phyloP scores from a whole-genome alignment of 2,888 invertebrate species.

The Lomographa bimaculata region DNA sequence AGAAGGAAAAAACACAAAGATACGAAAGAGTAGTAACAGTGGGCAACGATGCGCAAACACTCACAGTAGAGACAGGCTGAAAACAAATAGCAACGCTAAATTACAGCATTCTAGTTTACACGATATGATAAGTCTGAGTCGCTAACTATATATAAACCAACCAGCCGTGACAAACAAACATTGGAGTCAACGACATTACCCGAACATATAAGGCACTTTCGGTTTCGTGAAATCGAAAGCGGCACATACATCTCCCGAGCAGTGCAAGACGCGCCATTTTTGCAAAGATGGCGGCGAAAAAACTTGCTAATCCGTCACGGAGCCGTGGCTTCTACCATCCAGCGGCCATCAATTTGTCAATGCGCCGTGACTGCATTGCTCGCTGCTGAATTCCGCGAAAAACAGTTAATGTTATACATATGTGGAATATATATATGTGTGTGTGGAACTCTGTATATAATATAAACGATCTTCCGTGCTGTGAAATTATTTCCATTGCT shows the following conservation, averaged over 20 bases:
- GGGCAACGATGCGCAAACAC: slow-evolving; percentile 52
- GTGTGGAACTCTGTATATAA: no score
- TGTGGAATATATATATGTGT: no score
- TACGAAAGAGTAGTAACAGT: slow-evolving; percentile 53
- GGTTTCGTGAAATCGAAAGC: slow-evolving; percentile 81
- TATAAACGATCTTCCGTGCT: no score
- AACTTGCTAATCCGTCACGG: slow-evolving; percentile 71
- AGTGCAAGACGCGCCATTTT: slow-evolving; percentile 64
- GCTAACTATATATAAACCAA: slow-evolving; percentile 55
- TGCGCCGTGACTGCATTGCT: slow-evolving; percentile 32
- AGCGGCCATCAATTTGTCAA: slow-evolving; percentile 66
- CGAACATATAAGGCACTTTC: slow-evolving; percentile 79
- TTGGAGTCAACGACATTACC: slow-evolving; percentile 77
- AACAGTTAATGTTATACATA: no score
- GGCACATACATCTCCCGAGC: slow-evolving; percentile 64
- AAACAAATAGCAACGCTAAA: slow-evolving; percentile 69
- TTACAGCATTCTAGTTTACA: slow-evolving; percentile 67
- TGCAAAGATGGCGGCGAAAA: slow-evolving; percentile 68
- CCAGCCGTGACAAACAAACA: slow-evolving; percentile 80
- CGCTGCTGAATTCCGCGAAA: slow-evolving; percentile 36
- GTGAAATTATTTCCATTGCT: no score
- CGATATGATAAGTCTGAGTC: slow-evolving; percentile 63
- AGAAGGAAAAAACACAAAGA: slow-evolving; percentile 41
- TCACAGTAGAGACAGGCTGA: slow-evolving; percentile 53
- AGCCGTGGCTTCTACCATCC: slow-evolving; percentile 49